Conservation (phyloP, 64 coral and sea anemone genomes). For the Pocillopora verrucosa region DNA sequence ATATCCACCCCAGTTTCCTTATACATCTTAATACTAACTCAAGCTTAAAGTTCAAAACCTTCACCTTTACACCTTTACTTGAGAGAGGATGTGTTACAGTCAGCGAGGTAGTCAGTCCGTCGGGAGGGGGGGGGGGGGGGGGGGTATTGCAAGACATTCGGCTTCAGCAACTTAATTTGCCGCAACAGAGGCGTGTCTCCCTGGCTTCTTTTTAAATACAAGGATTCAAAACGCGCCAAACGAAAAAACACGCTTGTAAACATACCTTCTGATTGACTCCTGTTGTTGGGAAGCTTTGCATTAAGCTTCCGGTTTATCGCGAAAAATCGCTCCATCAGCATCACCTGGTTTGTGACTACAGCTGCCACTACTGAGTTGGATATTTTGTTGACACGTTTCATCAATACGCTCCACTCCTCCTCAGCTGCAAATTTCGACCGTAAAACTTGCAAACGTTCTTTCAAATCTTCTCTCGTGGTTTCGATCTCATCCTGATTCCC, state of each 20-base stretch:
- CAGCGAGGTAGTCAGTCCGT: too few relatives aligned
- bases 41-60: too few relatives aligned
- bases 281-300: not conserved
- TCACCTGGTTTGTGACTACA: slow-evolving; percentile 44
- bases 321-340: slow-evolving; percentile 44
- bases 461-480: not conserved
- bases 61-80: too few relatives aligned
- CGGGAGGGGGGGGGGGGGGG: too few relatives aligned
- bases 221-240: not conserved
- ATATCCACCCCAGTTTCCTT: too few relatives aligned
- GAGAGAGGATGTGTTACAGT: too few relatives aligned
- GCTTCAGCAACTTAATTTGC: too few relatives aligned
- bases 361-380: not conserved
- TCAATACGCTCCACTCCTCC: not conserved
- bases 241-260: slow-evolving; percentile 37
- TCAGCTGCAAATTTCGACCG: not conserved
- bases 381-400: not conserved
- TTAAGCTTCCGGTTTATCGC: slow-evolving; percentile 16
- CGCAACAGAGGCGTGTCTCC: too few relatives aligned
- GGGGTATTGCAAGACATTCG: too few relatives aligned
- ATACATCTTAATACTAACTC: too few relatives aligned
- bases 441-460: not conserved
- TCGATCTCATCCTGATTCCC: not conserved
- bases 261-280: slow-evolving; percentile 14
- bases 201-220: too few relatives aligned